Conservation (phyloP, 2,888 invertebrate genomes). For the Thymelicus acteon region DNA sequence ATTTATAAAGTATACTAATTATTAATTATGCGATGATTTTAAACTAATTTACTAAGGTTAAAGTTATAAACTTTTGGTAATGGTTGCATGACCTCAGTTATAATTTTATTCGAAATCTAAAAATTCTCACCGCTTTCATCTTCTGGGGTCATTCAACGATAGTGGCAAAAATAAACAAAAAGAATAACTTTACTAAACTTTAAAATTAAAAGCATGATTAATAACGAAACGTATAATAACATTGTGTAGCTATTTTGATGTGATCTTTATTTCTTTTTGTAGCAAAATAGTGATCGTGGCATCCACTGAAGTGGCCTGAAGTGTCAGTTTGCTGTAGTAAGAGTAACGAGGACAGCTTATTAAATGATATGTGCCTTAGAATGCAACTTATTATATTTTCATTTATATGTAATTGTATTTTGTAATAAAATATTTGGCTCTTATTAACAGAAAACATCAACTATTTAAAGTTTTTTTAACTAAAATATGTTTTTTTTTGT, state of each 20-base stretch:
- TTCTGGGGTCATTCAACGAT: constrained; percentile 8
- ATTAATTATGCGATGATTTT: constrained; percentile 26
- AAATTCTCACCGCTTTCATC: background rate
- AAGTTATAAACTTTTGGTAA: constrained; percentile 6
- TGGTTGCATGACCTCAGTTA: background rate
- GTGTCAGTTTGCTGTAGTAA: constrained; percentile 45
- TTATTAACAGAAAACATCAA: background rate
- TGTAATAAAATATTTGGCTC: constrained; percentile 21
- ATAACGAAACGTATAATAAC: constrained; percentile 21
- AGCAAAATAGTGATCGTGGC: constrained; percentile 54
- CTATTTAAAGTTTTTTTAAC: too few relatives aligned
- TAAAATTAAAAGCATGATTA: constrained; percentile 16
- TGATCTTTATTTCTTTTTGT: constrained; percentile 55
- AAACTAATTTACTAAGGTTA: constrained; percentile 42
- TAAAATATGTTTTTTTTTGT: background rate
- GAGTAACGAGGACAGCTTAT: constrained; percentile 38
- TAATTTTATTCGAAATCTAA: background rate
- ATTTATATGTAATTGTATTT: constrained; percentile 19
- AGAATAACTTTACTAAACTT: constrained; percentile 17
- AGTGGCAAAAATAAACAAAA: background rate
- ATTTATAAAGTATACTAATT: background rate
- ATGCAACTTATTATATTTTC: constrained; percentile 33
- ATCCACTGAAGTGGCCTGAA: constrained; percentile 51
- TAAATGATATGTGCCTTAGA: constrained; percentile 36
- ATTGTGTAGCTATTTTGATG: constrained; percentile 35